Conservation (phyloP, 1,140 invertebrate genomes). For the Zaprionus ghesquierei region DNA sequence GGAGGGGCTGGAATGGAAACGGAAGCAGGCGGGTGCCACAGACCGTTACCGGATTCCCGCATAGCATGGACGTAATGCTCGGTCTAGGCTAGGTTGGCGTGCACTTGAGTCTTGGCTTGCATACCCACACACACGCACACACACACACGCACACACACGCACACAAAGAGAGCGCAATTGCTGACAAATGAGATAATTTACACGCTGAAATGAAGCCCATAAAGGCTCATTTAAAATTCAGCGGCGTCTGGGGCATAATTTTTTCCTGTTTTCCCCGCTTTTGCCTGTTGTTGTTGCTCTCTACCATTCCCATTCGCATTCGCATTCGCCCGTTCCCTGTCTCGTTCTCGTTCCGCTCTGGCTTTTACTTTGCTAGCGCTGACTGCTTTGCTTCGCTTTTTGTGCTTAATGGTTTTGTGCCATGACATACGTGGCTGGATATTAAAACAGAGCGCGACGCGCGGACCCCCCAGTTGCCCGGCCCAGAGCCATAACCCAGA, state of each 20-base stretch:
- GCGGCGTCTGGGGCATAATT: constrained; percentile 80
- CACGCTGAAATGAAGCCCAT: constrained; percentile 81
- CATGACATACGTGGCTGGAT: constrained; percentile 79
- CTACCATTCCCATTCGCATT: neutral
- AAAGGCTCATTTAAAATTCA: constrained; percentile 81
- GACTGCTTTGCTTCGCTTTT: constrained; percentile 62
- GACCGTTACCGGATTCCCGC: neutral
- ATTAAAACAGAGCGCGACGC: constrained; percentile 55
- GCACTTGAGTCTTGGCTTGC: constrained; percentile 44
- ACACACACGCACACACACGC: constrained; percentile 14
- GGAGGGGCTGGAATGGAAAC: neutral
- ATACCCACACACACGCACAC: constrained; percentile 28
- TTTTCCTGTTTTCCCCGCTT: constrained; percentile 47
- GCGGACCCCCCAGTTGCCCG: neutral
- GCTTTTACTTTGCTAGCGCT: constrained; percentile 44
- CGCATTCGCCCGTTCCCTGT: constrained; percentile 24
- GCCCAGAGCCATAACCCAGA: constrained; percentile 15
- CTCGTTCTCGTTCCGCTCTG: constrained; percentile 45
- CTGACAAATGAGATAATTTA: constrained; percentile 81
- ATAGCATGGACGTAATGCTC: constrained; percentile 28
- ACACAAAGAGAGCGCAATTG: constrained; percentile 67
- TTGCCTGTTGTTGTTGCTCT: constrained; percentile 1
- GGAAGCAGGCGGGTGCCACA: neutral
- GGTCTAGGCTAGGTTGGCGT: constrained; percentile 38
- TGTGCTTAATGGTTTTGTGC: constrained; percentile 78